phyloP scores from a whole-genome alignment of 2,888 invertebrate species.

The Mellilla xanthometata region DNA sequence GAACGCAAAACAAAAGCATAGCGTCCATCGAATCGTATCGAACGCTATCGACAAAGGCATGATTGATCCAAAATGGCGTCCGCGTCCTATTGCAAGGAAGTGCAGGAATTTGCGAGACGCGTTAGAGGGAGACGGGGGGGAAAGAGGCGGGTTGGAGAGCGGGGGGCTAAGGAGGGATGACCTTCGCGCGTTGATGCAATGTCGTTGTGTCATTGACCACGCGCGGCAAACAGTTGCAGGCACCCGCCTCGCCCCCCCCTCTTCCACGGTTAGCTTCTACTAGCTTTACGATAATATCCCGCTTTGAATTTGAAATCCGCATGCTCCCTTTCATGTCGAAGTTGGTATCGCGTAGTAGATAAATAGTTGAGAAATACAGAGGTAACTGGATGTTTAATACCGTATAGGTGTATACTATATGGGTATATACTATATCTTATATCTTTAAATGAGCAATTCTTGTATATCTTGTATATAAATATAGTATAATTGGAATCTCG shows the following conservation, averaged over 20 bases:
- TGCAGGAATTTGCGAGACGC: slow-evolving; percentile 51
- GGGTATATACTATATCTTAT: no score
- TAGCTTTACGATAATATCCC: slow-evolving; percentile 33
- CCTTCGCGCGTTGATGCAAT: slow-evolving; percentile 54
- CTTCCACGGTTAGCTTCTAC: slow-evolving; percentile 43
- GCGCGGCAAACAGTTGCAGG: slow-evolving; percentile 36
- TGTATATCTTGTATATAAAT: no score
- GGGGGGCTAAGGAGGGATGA: slow-evolving; percentile 40
- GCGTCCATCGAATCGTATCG: neutral
- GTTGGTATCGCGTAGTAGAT: neutral
- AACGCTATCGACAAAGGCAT: slow-evolving; percentile 22
- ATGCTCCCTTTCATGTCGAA: slow-evolving; percentile 22
- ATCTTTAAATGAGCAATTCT: no score
- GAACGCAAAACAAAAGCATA: neutral
- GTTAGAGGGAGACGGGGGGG: slow-evolving; percentile 43
- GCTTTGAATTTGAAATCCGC: slow-evolving; percentile 30
- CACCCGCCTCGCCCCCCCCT: slow-evolving; percentile 35
- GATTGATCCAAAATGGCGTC: slow-evolving; percentile 40
- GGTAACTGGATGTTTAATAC: no score
- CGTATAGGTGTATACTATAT: no score
- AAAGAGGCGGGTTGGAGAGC: slow-evolving; percentile 41
- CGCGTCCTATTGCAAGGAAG: slow-evolving; percentile 39
- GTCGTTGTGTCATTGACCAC: slow-evolving; percentile 78
- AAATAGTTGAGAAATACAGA: no score
- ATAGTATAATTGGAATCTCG: no score